Conservation (phyloP, 2,797 vertebrate species). For the Spinibarbus caldwelli region DNA sequence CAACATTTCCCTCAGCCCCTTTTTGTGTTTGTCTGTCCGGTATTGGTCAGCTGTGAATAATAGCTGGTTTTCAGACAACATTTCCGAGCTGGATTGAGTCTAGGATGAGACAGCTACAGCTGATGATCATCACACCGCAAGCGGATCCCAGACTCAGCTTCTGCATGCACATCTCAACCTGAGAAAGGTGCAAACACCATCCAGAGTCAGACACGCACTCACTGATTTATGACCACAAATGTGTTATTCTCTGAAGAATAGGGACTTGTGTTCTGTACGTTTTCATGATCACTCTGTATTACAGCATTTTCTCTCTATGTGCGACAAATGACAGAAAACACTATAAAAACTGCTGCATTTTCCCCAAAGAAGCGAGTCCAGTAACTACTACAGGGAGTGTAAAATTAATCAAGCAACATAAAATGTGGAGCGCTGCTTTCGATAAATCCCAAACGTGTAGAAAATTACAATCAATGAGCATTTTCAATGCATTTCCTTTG, state of each 20-base stretch:
- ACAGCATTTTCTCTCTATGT: neutral
- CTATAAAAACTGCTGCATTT: neutral
- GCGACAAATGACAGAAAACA: neutral
- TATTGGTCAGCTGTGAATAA: constrained; percentile 32
- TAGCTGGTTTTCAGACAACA: too few species aligned
- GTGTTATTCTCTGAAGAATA: neutral
- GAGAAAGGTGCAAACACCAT: neutral
- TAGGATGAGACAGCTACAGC: too few species aligned
- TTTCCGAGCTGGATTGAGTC: too few species aligned
- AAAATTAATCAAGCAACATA: neutral
- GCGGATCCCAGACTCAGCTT: too few species aligned
- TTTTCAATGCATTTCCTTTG: neutral
- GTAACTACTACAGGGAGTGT: neutral
- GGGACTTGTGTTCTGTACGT: neutral
- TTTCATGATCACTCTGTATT: neutral
- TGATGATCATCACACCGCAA: constrained; percentile 67
- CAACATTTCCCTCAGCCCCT: constrained; percentile 7
- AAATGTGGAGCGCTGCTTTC: neutral
- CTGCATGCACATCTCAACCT: constrained; percentile 4
- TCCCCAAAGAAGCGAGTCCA: neutral
- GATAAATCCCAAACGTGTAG: neutral
- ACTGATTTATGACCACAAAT: constrained; percentile 7
- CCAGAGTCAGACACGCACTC: neutral
- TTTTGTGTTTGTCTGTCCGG: constrained; percentile 23
- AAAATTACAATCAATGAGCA: neutral